These are phyloP conservation scores for Bursaphelenchus okinawaensis DNA, from an alignment of 2,888 invertebrate genomes.

Conservation along the genomic window DNA sequence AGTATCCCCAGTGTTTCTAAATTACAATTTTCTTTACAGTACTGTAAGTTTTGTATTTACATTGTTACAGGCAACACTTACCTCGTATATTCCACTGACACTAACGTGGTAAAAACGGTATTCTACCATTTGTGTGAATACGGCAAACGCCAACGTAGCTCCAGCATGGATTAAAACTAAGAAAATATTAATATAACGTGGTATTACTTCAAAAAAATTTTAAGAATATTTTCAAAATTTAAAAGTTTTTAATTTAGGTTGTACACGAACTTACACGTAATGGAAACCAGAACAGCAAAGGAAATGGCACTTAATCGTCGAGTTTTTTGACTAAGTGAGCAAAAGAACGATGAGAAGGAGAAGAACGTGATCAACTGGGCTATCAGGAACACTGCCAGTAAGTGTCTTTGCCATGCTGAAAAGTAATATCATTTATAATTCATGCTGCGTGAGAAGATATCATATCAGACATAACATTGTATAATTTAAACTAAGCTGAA, in stretches of 20 bases:
- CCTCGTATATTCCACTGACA: slow-evolving; percentile 56
- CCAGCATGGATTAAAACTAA: slow-evolving; percentile 33
- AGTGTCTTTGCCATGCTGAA: slow-evolving; percentile 53
- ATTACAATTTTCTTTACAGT: not conserved
- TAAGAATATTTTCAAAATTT: slow-evolving; percentile 16
- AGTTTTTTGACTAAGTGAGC: slow-evolving; percentile 23
- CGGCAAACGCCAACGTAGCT: slow-evolving; percentile 39
- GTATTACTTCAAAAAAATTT: not conserved
- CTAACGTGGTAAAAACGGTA: slow-evolving; percentile 54
- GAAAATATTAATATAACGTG: slow-evolving; percentile 17
- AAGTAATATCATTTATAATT: slow-evolving; percentile 3
- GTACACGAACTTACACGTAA: slow-evolving; percentile 22
- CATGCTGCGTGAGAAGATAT: not conserved
- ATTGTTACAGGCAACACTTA: slow-evolving; percentile 16
- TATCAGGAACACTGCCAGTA: slow-evolving; percentile 44
- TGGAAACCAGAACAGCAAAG: slow-evolving; percentile 21
- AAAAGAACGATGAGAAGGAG: slow-evolving; percentile 46
- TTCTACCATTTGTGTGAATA: slow-evolving; percentile 53
- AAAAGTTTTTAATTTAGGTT: too few relatives aligned
- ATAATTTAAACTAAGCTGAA: not conserved
- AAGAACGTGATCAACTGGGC: slow-evolving; percentile 45
- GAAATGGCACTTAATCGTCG: slow-evolving; percentile 18
- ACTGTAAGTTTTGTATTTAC: not conserved
- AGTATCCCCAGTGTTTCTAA: slow-evolving; percentile 54
- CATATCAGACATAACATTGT: not conserved